Percentiles rank a stretch among this genome's conserved stretches.
phyloP scores from a whole-genome alignment of 2,797 vertebrate genomes.

The Periparus ater region DNA sequence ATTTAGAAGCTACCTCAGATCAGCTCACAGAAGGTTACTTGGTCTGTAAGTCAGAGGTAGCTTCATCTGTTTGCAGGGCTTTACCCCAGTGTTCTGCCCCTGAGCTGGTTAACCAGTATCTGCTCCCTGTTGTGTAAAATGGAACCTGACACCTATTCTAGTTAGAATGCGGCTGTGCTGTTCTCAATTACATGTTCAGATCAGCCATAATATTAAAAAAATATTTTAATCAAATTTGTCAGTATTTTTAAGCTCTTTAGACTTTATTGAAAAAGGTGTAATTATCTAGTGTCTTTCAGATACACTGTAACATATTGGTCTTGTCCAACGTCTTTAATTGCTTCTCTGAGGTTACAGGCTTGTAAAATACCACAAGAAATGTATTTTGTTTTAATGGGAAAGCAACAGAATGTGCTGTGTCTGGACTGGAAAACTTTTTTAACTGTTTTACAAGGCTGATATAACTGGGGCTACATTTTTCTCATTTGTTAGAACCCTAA shows the following conservation, averaged over 20 bases:
- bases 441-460: background rate
- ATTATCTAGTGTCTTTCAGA: background rate
- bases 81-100: background rate
- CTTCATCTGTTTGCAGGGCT: background rate
- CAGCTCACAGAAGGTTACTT: background rate
- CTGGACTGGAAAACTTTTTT: background rate
- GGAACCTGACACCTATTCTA: background rate
- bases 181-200: rapidly evolving
- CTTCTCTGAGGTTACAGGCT: background rate
- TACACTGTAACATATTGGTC: background rate
- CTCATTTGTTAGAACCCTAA: background rate
- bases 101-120: background rate
- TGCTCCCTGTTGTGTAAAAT: background rate
- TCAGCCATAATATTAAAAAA: background rate
- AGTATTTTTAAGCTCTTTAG: background rate
- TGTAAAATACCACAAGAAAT: background rate
- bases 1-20: background rate
- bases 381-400: background rate
- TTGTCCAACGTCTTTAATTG: background rate
- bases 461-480: background rate
- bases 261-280: background rate
- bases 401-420: background rate
- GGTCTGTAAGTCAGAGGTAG: background rate
- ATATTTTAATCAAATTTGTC: background rate
- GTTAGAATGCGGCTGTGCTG: background rate